These are phyloP conservation scores for Synergus gifuensis DNA, from an alignment of 2,888 invertebrate genomes.

Conservation along the genomic window DNA sequence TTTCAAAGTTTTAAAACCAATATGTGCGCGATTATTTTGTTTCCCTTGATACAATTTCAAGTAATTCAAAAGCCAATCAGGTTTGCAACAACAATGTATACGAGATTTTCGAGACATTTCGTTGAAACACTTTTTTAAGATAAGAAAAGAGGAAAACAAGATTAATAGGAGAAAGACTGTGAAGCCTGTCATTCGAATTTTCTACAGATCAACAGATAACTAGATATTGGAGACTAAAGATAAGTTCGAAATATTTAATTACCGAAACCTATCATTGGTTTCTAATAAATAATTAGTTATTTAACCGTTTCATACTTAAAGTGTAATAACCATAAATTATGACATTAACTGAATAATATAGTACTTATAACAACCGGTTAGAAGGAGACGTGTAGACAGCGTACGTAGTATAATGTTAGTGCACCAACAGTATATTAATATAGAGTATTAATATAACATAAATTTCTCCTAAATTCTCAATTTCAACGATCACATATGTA, in stretches of 20 bases:
- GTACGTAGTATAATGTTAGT: not conserved
- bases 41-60: no score
- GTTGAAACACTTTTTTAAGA: no score
- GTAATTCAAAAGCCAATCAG: no score
- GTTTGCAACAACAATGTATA: no score
- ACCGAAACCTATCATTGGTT: not conserved
- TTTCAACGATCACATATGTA: slow-evolving; percentile 44
- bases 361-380: slow-evolving; percentile 1
- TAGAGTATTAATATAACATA: slow-evolving; percentile 47
- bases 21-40: no score
- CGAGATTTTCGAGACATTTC: no score
- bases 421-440: not conserved
- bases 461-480: slow-evolving; percentile 53
- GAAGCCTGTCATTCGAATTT: no score
- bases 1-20: no score
- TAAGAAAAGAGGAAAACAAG: no score
- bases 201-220: no score
- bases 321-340: not conserved
- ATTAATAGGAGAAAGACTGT: no score
- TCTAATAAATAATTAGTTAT: not conserved
- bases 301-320: not conserved
- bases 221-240: no score
- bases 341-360: not conserved
- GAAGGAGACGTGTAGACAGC: not conserved
- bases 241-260: not conserved